Evolutionary conservation across 2,888 invertebrate species (phyloP).

Genomic region (Boloria euphrosyne): DNA sequence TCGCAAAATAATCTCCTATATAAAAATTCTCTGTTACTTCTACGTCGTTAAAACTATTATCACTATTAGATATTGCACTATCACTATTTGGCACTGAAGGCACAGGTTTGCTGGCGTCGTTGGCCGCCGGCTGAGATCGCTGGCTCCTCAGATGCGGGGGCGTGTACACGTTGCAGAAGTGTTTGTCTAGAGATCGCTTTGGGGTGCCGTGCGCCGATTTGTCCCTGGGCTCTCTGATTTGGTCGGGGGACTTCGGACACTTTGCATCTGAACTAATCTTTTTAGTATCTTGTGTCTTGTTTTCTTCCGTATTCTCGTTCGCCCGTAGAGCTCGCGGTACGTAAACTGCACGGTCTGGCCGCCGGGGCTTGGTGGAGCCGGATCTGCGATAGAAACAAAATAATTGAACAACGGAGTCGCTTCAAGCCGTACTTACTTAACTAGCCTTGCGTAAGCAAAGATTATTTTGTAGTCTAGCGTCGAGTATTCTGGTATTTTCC

Average conservation of each 20-base stretch:
- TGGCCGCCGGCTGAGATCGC: conserved; percentile 65
- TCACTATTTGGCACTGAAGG: conserved; percentile 80
- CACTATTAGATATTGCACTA: conserved; percentile 78
- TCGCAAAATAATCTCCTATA: conserved; percentile 78
- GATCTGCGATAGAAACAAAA: conserved; percentile 45
- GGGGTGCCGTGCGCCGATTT: conserved; percentile 68
- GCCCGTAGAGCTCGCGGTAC: conserved; percentile 87
- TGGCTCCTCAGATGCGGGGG: conserved; percentile 75
- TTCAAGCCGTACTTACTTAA: conserved; percentile 23
- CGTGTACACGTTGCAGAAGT: conserved; percentile 78
- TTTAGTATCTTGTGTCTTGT: conserved; percentile 45
- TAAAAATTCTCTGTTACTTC: conserved; percentile 75
- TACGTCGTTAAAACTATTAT: conserved; percentile 71
- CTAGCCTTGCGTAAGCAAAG: conserved; percentile 28
- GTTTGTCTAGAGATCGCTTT: conserved; percentile 67
- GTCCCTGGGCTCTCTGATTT: conserved; percentile 52
- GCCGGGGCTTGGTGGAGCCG: conserved; percentile 75
- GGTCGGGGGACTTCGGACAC: conserved; percentile 63
- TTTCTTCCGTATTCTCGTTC: conserved; percentile 50
- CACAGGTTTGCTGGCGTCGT: conserved; percentile 61
- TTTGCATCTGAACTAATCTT: conserved; percentile 58
- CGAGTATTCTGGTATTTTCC: conserved; percentile 19
- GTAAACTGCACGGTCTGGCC: conserved; percentile 91
- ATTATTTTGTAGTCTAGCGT: conserved; percentile 28
- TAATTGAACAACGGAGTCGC: conserved; percentile 11